These are phyloP conservation scores for Channa striata DNA, from an alignment of 2,797 vertebrate species.

Conservation along the genomic window DNA sequence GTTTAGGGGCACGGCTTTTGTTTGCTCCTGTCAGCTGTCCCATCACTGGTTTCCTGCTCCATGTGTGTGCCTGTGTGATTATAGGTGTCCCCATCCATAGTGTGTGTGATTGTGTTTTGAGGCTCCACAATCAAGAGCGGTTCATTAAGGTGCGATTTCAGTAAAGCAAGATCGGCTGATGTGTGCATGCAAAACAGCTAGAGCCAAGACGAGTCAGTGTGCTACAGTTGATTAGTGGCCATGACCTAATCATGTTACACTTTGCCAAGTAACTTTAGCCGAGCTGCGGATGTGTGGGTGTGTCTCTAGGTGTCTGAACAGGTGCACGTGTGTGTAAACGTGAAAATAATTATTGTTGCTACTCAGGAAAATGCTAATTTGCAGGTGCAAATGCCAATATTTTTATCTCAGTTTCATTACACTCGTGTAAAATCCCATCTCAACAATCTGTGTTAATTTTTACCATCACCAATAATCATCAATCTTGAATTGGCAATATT, in stretches of 20 bases:
- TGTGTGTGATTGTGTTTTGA: background rate
- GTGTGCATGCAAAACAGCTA: background rate
- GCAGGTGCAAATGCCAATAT: too few relatives aligned
- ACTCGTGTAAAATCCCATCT: too few relatives aligned
- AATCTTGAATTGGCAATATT: too few relatives aligned
- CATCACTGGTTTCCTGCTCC: conserved; percentile 65
- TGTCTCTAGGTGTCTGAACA: background rate
- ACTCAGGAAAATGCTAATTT: background rate
- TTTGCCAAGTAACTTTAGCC: too few relatives aligned
- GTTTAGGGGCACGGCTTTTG: conserved; percentile 75
- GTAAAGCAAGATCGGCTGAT: background rate
- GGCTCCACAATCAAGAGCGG: background rate
- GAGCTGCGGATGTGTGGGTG: background rate
- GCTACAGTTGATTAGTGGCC: background rate
- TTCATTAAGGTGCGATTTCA: background rate
- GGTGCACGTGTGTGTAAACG: background rate
- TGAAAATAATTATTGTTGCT: background rate
- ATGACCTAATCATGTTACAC: too few relatives aligned
- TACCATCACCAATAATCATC: too few relatives aligned
- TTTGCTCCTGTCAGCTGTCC: conserved; percentile 59
- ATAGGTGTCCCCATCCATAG: background rate
- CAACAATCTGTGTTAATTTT: too few relatives aligned
- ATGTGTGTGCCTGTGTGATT: conserved; percentile 6
- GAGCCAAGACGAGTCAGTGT: background rate
- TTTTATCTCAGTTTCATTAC: too few relatives aligned